Evolutionary conservation across 2,113 vertebrate species (phyloP).

Genomic region (Chionis minor): DNA sequence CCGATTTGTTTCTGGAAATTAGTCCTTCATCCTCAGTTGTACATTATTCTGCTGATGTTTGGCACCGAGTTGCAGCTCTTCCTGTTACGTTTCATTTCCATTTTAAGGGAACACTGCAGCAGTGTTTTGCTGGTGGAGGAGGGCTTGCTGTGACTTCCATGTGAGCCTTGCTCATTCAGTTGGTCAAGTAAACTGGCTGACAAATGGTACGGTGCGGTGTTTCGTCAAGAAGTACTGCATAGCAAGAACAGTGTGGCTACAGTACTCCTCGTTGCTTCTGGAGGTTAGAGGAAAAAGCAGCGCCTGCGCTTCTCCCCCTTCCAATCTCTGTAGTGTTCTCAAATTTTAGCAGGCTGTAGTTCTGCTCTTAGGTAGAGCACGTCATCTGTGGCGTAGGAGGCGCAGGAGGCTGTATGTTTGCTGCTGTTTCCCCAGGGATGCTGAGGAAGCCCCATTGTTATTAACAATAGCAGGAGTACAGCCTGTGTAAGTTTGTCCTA

Average conservation of each 20-base stretch:
- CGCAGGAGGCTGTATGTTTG: not conserved
- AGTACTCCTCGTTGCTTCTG: not conserved
- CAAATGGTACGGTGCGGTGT: not conserved
- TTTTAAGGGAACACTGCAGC: not conserved
- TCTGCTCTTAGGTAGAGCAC: not conserved
- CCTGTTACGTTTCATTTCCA: conserved; percentile 6
- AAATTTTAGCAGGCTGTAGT: not conserved
- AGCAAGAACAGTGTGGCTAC: not conserved
- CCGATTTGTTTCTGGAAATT: not conserved
- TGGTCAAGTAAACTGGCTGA: not conserved
- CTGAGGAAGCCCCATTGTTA: conserved; percentile 12
- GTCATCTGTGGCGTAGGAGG: not conserved
- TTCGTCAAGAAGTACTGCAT: not conserved
- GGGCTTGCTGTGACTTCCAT: not conserved
- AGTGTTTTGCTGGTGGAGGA: not conserved
- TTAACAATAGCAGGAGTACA: not conserved
- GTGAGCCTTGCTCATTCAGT: not conserved
- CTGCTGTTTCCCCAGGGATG: not conserved
- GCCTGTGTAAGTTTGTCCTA: not conserved
- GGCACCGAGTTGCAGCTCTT: not conserved
- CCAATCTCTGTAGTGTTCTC: not conserved
- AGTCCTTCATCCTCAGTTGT: not conserved
- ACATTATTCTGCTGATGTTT: not conserved
- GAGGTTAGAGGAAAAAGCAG: not conserved
- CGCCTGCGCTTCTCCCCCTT: not conserved